A percentile compares a stretch with the other conserved stretches of the same genome.
These are phyloP conservation scores for Steromphala cineraria DNA, from an alignment of 2,888 invertebrate genomes.

Conservation along the genomic window DNA sequence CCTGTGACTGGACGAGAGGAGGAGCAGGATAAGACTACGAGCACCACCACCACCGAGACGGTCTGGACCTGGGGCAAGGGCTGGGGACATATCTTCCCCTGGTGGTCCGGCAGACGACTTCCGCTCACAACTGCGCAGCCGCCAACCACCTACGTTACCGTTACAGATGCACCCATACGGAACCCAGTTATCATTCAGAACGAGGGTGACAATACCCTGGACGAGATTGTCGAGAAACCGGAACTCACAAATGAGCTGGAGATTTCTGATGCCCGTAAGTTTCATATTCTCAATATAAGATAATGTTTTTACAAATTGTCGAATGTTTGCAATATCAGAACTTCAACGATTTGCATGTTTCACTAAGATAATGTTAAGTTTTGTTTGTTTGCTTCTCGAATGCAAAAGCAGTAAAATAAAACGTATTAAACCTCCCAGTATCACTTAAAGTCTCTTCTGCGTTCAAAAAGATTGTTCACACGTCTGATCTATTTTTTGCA, in stretches of 20 bases:
- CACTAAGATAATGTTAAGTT: too few species aligned
- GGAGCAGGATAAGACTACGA: not conserved
- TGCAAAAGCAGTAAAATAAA: too few species aligned
- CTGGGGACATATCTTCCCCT: constrained; percentile 36
- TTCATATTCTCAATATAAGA: too few species aligned
- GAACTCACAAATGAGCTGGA: not conserved
- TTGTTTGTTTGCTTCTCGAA: too few species aligned
- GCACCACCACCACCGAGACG: constrained; percentile 8
- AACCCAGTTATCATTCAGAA: not conserved
- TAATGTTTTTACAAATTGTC: too few species aligned
- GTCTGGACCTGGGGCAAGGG: constrained; percentile 29
- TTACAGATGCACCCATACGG: not conserved
- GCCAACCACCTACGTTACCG: not conserved
- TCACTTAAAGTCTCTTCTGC: too few species aligned
- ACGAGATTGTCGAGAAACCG: not conserved
- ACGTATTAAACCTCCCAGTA: too few species aligned
- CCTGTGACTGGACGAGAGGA: constrained; percentile 22
- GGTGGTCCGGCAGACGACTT: constrained; percentile 30
- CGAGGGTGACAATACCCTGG: not conserved
- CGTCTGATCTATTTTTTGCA: not conserved
- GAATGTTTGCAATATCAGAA: too few species aligned
- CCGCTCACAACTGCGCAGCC: not conserved
- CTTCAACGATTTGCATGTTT: too few species aligned
- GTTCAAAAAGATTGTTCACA: too few species aligned
- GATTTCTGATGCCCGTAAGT: too few species aligned